Base-by-base conservation (phyloP, 2,888 invertebrate genomes). In the Drosophila rubida region DNA sequence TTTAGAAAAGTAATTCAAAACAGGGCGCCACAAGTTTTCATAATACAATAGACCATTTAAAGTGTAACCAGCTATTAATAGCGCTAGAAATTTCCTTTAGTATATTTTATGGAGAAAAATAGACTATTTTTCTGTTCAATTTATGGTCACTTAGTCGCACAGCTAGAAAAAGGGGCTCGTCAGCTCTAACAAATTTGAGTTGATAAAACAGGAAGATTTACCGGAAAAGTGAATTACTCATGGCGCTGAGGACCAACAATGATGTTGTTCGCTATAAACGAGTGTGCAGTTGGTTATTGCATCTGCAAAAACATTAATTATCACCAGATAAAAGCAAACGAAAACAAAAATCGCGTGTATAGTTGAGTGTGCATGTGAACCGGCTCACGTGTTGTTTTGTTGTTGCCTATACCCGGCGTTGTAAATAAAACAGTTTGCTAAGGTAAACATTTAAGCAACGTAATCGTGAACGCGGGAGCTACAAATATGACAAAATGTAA, bases 121-220 rank as follows among this genome's bases (percentile, higher is more conserved):
- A 5, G n/a, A 32, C 13, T 14, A 13, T 37, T 11, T 37, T 37
- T 13, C 7, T 37, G 6, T 7, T 37, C 4, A n/a, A 37, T 2
- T 14, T 46, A n/a, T 41, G 41, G 4, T 25, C 39, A 16, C 42
- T n/a, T 23, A 19, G 6, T 16, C 9, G 32, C 4, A 5, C 11
- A 22, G 35, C n/a, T 9, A 7, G 23, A 39, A 69, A 72, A 75
- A 57, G 65, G 75, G 77, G 75, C 75, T 77, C 77, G 77, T 59
- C 73, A 9, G 27, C 6, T 13, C 13, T 6, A 14, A 14, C 23
- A 32, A 35, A 46, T 35, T 42, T 42, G 23, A 48, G 37, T 51
- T 50, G 32, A 44, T 48, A 53, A 37, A 50, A 41, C 44, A 39
- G 19, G 35, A 14, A 35, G 11, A 45, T 41, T 42, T 45, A n/a